Percentiles rank a stretch among this genome's conserved stretches.
Conservation (phyloP, 2,113 vertebrate species). For the Cheirogaleus medius region DNA sequence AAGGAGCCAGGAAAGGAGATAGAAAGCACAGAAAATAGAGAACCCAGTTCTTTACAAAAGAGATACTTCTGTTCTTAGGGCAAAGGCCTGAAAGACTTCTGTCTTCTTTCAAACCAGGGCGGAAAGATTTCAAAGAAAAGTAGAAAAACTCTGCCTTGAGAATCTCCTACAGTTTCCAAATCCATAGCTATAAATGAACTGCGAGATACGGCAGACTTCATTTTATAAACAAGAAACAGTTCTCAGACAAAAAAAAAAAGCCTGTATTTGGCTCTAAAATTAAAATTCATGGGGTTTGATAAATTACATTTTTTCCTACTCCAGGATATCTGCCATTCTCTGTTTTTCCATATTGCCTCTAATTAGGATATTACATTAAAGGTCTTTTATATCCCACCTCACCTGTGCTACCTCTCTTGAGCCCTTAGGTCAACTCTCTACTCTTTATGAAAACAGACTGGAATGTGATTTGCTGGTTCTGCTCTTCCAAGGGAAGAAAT, state of each 20-base stretch:
- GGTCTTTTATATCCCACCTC: background rate
- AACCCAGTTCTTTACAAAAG: background rate
- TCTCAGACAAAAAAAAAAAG: slow-evolving; percentile 10
- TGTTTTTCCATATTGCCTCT: background rate
- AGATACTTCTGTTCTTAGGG: background rate
- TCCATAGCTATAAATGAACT: slow-evolving; percentile 58
- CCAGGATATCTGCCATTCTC: slow-evolving; percentile 8
- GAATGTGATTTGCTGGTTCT: background rate
- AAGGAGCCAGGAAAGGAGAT: background rate
- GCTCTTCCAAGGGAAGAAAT: background rate
- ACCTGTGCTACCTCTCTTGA: background rate
- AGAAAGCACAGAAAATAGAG: background rate
- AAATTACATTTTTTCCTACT: background rate
- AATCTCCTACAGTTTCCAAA: background rate
- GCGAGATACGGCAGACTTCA: slow-evolving; percentile 25
- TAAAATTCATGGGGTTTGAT: slow-evolving; percentile 29
- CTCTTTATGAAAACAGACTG: background rate
- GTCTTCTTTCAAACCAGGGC: slow-evolving; percentile 40
- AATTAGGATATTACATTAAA: background rate
- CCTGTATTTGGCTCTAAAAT: slow-evolving; percentile 55
- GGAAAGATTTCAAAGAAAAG: slow-evolving; percentile 38
- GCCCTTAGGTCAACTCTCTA: background rate
- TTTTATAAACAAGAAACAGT: slow-evolving; percentile 55
- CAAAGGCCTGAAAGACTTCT: background rate
- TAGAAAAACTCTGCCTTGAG: slow-evolving; percentile 29